Evolutionary conservation across 37 sponge, comb jelly and placozoan species (phyloP), one percentile per base, ranked within the genome.

Genomic region (Bolinopsis microptera): DNA sequence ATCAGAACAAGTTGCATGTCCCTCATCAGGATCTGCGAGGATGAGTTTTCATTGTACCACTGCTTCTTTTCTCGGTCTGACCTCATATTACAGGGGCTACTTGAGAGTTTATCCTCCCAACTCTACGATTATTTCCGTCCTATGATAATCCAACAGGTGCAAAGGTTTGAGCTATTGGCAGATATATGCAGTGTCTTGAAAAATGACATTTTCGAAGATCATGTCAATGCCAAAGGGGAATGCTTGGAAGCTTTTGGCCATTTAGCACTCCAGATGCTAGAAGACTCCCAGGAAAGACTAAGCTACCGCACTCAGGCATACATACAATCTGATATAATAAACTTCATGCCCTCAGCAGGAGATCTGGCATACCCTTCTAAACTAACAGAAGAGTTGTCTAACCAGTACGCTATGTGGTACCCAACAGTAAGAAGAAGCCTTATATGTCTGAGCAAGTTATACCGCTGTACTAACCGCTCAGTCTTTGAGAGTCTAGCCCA

Each of bases 401-500:
- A 99, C 90, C 96, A 97, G 93, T 97, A 97, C 36, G 97, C 94
- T 93, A 99, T 99, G 99, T 99, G 99, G 99, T 99, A 99, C 95
- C 99, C 99, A 32, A 99, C 99, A 13, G 97, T 99, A 22, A 77
- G 99, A 69, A 92, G 99, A 27, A 95, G 97, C 0, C 94, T 99
- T 22, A 93, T 97, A 69, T 99, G 97, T 68, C 96, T 99, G 68
- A 96, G 98, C 18, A 99, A 97, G 69, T 95, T 99, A 68, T 99
- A 97, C 93, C 94, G 98, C 24, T 99, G 99, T 38, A 90, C 97
- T 25, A 96, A 99, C 93, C 95, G 94, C 36, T 83, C 95, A 8
- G 94, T 97, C 39, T 99, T 99, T 96, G 99, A 99, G 74, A 96
- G 98, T 22, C 31, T 99, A 22, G 96, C 99, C 28, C 98, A 97